Conservation (phyloP, 2,888 invertebrate species). For the Drosophila sordidula region DNA sequence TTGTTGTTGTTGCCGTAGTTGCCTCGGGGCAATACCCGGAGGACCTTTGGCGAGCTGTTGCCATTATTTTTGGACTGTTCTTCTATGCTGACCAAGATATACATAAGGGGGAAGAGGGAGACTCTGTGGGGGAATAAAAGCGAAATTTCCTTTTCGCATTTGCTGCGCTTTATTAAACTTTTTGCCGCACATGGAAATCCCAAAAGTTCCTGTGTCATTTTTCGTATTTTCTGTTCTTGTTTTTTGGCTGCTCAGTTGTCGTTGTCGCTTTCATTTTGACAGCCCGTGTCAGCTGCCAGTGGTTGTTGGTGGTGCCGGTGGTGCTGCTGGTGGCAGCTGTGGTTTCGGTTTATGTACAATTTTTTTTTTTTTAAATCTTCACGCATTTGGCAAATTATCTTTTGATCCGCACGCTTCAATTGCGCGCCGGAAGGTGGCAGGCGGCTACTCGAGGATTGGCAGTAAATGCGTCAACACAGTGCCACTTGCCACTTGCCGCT, state of each 20-base stretch:
- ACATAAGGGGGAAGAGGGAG: background rate
- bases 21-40: conserved; percentile 70
- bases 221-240: conserved; percentile 43
- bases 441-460: conserved; percentile 33
- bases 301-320: conserved; percentile 24
- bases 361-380: conserved; percentile 70
- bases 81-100: conserved; percentile 57
- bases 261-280: conserved; percentile 75
- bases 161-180: conserved; percentile 82
- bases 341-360: conserved; percentile 28
- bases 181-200: conserved; percentile 72
- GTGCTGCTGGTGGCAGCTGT: conserved; percentile 13
- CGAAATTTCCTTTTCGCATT: conserved; percentile 81
- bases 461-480: conserved; percentile 70
- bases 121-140: conserved; percentile 56
- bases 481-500: conserved; percentile 39
- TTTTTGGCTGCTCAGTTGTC: conserved; percentile 58
- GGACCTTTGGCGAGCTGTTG: conserved; percentile 81
- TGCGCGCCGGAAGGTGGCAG: conserved; percentile 49
- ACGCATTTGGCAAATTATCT: conserved; percentile 84
- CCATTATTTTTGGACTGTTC: conserved; percentile 70
- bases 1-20: conserved; percentile 21
- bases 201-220: conserved; percentile 81
- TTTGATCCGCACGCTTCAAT: conserved; percentile 83
- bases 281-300: conserved; percentile 65